These are phyloP conservation scores for Gymnocypris eckloni DNA, from an alignment of 2,797 vertebrate species.

Conservation along the genomic window DNA sequence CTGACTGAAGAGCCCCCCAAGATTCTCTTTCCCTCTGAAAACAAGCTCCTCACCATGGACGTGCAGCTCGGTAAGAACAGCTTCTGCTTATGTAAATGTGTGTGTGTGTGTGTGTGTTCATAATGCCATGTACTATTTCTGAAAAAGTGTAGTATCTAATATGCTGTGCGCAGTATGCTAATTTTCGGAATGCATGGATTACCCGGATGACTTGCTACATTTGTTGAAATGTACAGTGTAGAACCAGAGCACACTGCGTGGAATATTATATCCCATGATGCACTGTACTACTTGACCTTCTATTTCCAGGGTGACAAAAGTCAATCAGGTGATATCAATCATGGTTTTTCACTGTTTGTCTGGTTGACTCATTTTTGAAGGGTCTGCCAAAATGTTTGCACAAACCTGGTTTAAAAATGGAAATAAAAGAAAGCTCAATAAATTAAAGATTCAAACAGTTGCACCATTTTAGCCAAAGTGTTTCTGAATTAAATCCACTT, in stretches of 20 bases:
- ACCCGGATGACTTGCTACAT: neutral
- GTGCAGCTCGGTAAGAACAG: conserved; percentile 93
- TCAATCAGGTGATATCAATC: conserved; percentile 8
- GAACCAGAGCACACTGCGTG: conserved; percentile 15
- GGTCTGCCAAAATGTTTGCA: neutral
- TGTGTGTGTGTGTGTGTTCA: conserved; percentile 63
- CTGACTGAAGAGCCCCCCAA: conserved; percentile 97
- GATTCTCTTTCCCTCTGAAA: conserved; percentile 94
- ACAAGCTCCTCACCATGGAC: conserved; percentile 93
- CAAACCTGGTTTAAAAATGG: conserved; percentile 2
- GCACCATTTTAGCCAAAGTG: neutral
- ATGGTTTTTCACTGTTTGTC: neutral
- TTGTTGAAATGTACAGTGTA: neutral
- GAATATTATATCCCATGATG: conserved; percentile 36
- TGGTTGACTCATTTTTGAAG: neutral
- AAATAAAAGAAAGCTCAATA: neutral
- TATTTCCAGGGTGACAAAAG: conserved; percentile 25
- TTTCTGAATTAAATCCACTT: conserved; percentile 7
- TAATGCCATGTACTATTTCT: conserved; percentile 37
- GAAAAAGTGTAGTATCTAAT: neutral
- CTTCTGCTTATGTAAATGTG: conserved; percentile 58
- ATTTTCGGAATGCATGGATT: conserved; percentile 28
- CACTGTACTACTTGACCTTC: conserved; percentile 28
- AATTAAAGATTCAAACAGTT: neutral
- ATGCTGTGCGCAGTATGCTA: conserved; percentile 2